These are phyloP conservation scores for Propithecus deckenii DNA, from an alignment of 2,797 vertebrate genomes.

Conservation along the genomic window DNA sequence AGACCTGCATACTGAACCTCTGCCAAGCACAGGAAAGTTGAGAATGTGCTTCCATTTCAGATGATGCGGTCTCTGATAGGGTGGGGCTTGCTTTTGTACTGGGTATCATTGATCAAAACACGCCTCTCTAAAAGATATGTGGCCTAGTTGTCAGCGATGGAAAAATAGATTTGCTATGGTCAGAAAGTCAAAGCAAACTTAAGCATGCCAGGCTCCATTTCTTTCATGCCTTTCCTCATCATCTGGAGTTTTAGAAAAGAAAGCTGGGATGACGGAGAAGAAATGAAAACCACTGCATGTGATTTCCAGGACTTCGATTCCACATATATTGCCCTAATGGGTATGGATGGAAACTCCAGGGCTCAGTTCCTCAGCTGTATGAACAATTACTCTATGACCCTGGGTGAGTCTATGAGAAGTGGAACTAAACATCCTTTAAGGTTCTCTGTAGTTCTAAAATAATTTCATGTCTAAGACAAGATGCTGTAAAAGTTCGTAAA, in stretches of 20 bases:
- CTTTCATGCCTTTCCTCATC: background rate
- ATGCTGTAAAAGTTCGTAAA: background rate
- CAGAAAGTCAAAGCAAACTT: slow-evolving; percentile 14
- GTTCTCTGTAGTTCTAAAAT: background rate
- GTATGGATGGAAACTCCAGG: background rate
- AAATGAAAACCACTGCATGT: background rate
- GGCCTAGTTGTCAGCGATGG: background rate
- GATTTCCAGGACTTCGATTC: background rate
- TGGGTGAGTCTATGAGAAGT: background rate
- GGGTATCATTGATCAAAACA: slow-evolving; percentile 35
- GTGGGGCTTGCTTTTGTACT: background rate
- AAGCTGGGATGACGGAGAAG: background rate
- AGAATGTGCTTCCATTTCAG: slow-evolving; percentile 48
- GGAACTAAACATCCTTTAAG: background rate
- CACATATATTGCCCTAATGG: background rate
- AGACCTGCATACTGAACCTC: slow-evolving; percentile 51
- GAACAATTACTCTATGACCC: background rate
- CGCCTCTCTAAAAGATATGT: slow-evolving; percentile 54
- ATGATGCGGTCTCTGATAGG: slow-evolving; percentile 29
- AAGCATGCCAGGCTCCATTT: background rate
- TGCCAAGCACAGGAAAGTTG: background rate
- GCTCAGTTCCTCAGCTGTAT: background rate
- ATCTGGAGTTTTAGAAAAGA: background rate
- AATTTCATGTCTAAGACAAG: background rate
- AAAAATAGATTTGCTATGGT: slow-evolving; percentile 28